Percentiles rank a stretch among this genome's conserved stretches.
Evolutionary conservation across 2,113 vertebrate genomes (phyloP).

Genomic region (Crotalus viridis): DNA sequence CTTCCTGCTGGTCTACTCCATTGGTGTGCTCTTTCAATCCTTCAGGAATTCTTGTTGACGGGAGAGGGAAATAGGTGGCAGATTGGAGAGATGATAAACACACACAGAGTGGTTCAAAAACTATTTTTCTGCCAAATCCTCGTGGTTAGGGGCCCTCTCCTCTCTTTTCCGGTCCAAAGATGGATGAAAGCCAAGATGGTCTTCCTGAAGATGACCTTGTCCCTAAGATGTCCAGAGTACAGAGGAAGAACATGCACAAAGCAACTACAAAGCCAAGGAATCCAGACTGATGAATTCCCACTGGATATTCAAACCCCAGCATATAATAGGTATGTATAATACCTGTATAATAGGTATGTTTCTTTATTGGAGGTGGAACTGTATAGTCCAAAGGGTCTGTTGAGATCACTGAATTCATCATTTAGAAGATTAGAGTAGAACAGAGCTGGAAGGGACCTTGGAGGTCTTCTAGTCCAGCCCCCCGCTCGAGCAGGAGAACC

Average conservation of each 20-base stretch:
- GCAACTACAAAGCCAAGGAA: background rate
- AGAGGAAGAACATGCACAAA: background rate
- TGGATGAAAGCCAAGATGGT: constrained; percentile 4
- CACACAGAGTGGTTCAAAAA: background rate
- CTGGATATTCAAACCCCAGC: constrained; percentile 26
- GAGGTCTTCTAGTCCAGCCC: no score
- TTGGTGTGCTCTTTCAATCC: accelerated
- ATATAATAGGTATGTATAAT: background rate
- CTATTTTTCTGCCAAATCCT: background rate
- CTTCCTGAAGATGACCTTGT: constrained; percentile 6
- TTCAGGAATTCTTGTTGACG: accelerated
- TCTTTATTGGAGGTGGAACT: background rate
- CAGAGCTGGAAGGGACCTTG: no score
- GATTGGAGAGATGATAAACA: background rate
- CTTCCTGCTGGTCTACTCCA: accelerated
- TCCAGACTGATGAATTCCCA: constrained; percentile 38
- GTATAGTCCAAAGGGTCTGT: background rate
- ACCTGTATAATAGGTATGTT: background rate
- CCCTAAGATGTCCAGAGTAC: background rate
- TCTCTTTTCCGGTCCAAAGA: background rate
- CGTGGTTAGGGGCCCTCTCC: background rate
- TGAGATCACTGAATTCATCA: background rate
- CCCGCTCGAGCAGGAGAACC: no score
- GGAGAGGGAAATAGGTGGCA: background rate
- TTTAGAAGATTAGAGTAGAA: background rate